Percentiles rank a stretch among this genome's conserved stretches.
These are phyloP conservation scores for Tympanoctomys barrerae DNA, from an alignment of 2,797 vertebrate species.

Conservation along the genomic window DNA sequence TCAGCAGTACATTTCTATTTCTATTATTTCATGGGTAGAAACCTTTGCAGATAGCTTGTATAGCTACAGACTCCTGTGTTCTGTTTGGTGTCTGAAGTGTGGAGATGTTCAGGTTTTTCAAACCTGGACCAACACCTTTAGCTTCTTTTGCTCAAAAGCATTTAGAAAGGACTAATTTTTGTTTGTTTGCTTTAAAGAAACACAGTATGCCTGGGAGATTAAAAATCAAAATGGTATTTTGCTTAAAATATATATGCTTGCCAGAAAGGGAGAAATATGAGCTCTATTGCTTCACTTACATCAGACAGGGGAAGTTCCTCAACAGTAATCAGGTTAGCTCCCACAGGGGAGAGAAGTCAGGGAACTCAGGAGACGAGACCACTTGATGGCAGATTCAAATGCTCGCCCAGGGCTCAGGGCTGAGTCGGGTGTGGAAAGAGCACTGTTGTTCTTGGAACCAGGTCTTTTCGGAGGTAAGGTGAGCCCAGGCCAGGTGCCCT, in stretches of 20 bases:
- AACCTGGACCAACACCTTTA: constrained; percentile 39
- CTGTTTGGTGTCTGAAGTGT: constrained; percentile 26
- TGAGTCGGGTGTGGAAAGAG: not conserved
- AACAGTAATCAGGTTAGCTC: not conserved
- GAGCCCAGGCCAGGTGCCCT: not conserved
- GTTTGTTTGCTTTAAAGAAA: constrained; percentile 41
- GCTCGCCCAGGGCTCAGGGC: not conserved
- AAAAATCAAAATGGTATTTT: constrained; percentile 11
- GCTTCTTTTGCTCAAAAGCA: not conserved
- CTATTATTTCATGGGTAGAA: not conserved
- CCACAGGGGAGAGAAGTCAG: constrained; percentile 1
- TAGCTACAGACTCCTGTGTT: constrained; percentile 50
- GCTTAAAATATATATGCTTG: constrained; percentile 26
- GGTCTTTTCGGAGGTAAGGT: not conserved
- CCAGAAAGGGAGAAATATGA: not conserved
- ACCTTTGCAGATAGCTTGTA: not conserved
- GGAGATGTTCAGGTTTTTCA: constrained; percentile 26
- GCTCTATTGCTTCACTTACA: constrained; percentile 43
- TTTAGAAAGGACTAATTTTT: constrained; percentile 66
- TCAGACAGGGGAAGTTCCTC: constrained; percentile 44
- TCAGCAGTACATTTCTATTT: constrained; percentile 51
- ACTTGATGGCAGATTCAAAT: not conserved
- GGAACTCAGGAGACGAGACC: not conserved
- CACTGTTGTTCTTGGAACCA: not conserved
- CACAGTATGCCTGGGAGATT: not conserved